Conservation (phyloP, 1,140 invertebrate genomes). For the Drosophila novamexicana region DNA sequence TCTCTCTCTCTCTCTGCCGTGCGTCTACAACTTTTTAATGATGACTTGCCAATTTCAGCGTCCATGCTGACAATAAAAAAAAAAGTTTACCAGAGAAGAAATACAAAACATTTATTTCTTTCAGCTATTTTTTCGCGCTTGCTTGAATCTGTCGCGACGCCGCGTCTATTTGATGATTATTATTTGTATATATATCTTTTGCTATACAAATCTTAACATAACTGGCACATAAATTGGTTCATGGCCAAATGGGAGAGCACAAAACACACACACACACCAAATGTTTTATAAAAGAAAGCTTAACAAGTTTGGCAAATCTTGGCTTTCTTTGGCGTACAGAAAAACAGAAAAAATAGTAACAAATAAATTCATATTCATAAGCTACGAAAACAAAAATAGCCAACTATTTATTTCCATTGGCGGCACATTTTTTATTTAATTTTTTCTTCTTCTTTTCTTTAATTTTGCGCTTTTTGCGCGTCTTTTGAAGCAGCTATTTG, state of each 20-base stretch:
- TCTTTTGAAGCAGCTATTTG: background rate
- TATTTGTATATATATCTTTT: slow-evolving; percentile 14
- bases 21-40: slow-evolving; percentile 41
- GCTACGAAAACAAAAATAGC: slow-evolving; percentile 2
- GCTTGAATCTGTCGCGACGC: slow-evolving; percentile 12
- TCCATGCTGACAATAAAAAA: slow-evolving; percentile 11
- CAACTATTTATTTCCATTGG: slow-evolving; percentile 2
- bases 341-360: slow-evolving; percentile 6
- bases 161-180: slow-evolving; percentile 39
- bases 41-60: slow-evolving; percentile 58
- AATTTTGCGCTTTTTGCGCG: background rate
- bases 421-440: background rate
- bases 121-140: background rate
- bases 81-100: slow-evolving; percentile 4
- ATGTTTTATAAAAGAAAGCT: slow-evolving; percentile 41
- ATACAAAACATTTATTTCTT: slow-evolving; percentile 6
- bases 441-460: background rate
- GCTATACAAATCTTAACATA: slow-evolving; percentile 31
- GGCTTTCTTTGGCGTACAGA: slow-evolving; percentile 16
- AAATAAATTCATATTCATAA: slow-evolving; percentile 19
- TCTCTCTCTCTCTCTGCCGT: slow-evolving; percentile 12
- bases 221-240: slow-evolving; percentile 65
- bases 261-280: slow-evolving; percentile 4
- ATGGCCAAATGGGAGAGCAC: slow-evolving; percentile 33
- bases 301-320: slow-evolving; percentile 17